phyloP scores from a whole-genome alignment of 2,797 vertebrate genomes.

The Sciurus vulgaris region DNA sequence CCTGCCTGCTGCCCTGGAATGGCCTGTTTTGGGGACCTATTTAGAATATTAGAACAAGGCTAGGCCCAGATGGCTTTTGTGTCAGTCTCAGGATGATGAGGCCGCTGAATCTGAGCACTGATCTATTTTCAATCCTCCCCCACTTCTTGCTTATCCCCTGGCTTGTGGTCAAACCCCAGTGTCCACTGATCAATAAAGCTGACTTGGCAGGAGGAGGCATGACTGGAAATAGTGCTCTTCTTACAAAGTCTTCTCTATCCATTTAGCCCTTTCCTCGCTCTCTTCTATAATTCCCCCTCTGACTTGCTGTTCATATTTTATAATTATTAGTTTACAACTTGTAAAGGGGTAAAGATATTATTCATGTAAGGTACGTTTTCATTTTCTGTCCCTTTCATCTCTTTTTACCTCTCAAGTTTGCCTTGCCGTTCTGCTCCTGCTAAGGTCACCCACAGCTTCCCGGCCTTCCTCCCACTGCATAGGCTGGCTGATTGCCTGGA shows the following conservation, averaged over 20 bases:
- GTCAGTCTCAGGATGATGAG: background rate
- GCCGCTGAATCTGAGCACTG: fast-evolving
- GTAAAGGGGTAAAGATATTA: background rate
- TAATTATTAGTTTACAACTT: background rate
- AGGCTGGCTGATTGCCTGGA: background rate
- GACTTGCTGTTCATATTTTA: background rate
- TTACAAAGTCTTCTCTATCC: background rate
- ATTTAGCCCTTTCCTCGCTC: background rate
- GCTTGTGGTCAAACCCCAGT: background rate
- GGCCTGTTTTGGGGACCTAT: background rate
- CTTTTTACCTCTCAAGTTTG: background rate
- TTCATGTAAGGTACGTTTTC: background rate
- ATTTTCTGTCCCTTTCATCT: background rate
- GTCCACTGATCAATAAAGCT: background rate
- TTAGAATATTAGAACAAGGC: background rate
- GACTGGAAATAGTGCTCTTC: background rate
- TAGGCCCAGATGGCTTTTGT: background rate
- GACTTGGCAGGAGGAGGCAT: background rate
- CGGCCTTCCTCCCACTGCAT: background rate
- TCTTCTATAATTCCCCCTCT: background rate
- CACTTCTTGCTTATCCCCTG: background rate
- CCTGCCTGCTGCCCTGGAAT: background rate
- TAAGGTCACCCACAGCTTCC: background rate
- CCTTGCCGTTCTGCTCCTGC: background rate
- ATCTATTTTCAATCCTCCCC: background rate